phyloP scores from a whole-genome alignment of 2,113 vertebrate genomes.

The Nannospalax galili region DNA sequence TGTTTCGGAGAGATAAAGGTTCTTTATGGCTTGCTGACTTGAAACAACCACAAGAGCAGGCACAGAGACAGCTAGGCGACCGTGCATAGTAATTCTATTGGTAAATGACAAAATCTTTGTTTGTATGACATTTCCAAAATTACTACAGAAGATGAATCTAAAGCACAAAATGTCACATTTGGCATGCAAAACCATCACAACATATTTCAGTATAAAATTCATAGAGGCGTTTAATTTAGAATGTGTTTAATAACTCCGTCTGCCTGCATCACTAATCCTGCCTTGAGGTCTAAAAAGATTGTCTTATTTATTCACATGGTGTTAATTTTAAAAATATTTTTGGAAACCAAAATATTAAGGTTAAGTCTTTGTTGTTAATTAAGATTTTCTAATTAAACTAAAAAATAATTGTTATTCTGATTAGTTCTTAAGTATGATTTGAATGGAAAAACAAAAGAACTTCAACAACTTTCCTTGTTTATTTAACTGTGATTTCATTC shows the following conservation, averaged over 20 bases:
- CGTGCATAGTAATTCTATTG: constrained; percentile 98
- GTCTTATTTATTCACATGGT: constrained; percentile 99
- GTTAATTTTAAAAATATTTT: constrained; percentile 90
- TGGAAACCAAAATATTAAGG: constrained; percentile 94
- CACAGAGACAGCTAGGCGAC: constrained; percentile 94
- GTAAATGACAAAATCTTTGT: constrained; percentile 99
- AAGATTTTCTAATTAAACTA: constrained; percentile 99
- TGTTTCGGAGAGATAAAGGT: constrained; percentile 99
- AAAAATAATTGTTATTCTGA: constrained; percentile 97
- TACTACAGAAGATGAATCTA: constrained; percentile 96
- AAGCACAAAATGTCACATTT: constrained; percentile 99
- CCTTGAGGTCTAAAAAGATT: constrained; percentile 99
- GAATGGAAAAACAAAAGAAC: constrained; percentile 92
- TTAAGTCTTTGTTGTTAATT: constrained; percentile 99
- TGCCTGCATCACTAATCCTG: constrained; percentile 99
- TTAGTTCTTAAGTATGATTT: constrained; percentile 95
- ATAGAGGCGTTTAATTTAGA: constrained; percentile 99
- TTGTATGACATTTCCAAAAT: constrained; percentile 99
- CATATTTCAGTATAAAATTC: constrained; percentile 99
- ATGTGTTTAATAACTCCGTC: constrained; percentile 99
- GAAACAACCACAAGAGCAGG: constrained; percentile 97
- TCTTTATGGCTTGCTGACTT: constrained; percentile 99
- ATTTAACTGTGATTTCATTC: constrained; percentile 85
- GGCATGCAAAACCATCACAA: constrained; percentile 99
- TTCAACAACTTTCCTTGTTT: constrained; percentile 86